Percentiles rank a stretch among this genome's conserved stretches.
phyloP scores from a whole-genome alignment of 2,888 invertebrate genomes.

The Acanthococcus lagerstroemiae region DNA sequence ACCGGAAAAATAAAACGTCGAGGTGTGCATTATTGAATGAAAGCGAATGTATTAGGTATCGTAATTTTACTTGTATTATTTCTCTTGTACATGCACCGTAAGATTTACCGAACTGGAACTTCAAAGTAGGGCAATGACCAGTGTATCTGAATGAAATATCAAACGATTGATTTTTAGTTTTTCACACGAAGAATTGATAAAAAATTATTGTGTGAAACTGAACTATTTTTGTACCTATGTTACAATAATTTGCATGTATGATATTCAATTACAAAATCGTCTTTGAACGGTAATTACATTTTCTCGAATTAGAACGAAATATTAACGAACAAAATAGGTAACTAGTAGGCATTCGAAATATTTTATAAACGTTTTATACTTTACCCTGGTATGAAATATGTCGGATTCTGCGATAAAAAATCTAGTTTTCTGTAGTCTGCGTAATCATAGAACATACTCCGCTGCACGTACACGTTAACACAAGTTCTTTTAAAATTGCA shows the following conservation, averaged over 20 bases:
- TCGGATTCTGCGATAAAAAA: not conserved
- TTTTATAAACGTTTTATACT: not conserved
- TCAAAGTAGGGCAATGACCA: conserved; percentile 60
- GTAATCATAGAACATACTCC: not conserved
- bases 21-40: no score
- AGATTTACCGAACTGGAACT: conserved; percentile 59
- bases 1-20: no score
- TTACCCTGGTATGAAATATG: not conserved
- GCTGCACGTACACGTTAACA: not conserved
- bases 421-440: not conserved
- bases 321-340: no score
- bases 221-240: no score
- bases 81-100: conserved; percentile 61
- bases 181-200: not conserved
- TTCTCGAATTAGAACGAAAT: not conserved
- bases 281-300: not conserved
- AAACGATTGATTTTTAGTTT: not conserved
- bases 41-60: not conserved
- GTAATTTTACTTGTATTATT: conserved; percentile 47
- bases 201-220: no score
- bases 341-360: not conserved
- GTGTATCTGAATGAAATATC: conserved; percentile 49
- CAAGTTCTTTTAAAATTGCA: no score
- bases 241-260: no score
- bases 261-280: not conserved